Percentiles rank a stretch among this genome's conserved stretches.
Evolutionary conservation across 2,797 vertebrate species (phyloP).

Genomic region (Capromys pilorides): DNA sequence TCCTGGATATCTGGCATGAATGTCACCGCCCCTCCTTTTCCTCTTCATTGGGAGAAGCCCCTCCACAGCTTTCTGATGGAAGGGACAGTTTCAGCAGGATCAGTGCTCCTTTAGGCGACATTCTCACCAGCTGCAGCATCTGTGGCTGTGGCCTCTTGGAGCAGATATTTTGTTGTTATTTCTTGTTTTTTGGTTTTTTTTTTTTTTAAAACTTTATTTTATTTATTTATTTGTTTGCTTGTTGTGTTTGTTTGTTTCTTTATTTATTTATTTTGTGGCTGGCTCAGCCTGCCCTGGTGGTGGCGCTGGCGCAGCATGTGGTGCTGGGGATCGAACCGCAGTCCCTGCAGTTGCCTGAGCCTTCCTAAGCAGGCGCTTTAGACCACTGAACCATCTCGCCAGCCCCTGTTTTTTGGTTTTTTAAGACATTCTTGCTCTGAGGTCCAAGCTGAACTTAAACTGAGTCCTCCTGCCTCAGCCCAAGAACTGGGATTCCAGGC

Average conservation of each 20-base stretch:
- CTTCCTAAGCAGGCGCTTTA: too few relatives aligned
- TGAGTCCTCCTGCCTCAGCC: background rate
- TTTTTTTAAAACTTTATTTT: too few relatives aligned
- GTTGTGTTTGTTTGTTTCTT: too few relatives aligned
- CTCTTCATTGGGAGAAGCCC: background rate
- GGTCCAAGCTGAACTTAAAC: background rate
- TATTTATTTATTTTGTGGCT: too few relatives aligned
- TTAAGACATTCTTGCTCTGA: background rate
- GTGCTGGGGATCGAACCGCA: too few relatives aligned
- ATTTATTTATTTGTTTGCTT: too few relatives aligned
- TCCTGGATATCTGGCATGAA: background rate
- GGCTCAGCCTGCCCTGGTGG: too few relatives aligned
- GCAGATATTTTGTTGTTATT: background rate
- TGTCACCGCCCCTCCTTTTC: fast-evolving
- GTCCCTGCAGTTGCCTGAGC: too few relatives aligned
- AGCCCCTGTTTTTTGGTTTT: too few relatives aligned
- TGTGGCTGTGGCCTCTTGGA: background rate
- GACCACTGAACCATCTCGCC: too few relatives aligned
- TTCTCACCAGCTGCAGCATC: background rate
- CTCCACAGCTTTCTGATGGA: background rate
- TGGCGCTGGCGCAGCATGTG: too few relatives aligned
- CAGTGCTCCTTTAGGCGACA: background rate
- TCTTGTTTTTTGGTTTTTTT: too few relatives aligned
- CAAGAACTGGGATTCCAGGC: background rate
- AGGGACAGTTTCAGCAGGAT: background rate